Base-by-base conservation (phyloP, 2,888 invertebrate species). In the Drosophila anomalata region DNA sequence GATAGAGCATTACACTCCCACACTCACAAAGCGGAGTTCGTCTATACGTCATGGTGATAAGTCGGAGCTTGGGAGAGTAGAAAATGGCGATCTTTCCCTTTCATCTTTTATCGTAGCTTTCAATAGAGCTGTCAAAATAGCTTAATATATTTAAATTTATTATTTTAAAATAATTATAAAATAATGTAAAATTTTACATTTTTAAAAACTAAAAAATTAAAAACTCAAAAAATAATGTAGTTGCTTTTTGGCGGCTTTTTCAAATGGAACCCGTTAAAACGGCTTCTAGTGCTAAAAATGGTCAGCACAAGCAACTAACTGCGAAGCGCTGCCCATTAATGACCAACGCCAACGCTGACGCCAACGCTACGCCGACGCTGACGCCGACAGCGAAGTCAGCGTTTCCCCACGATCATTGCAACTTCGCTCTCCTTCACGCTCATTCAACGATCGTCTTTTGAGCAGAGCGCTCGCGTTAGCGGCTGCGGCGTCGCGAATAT, bases 391-490 rank as follows among this genome's bases (percentile, higher is more conserved):
- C 41, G 44, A 44, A 44, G 42, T 20, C 26, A 24, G 14, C 11
- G 11, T 14, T 31, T 50, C 29, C 22, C 41, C 36, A 36, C 36
- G 36, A 36, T 36, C 36, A 6, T 11, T 61, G 76, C 68, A 74
- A 87, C 87, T 87, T 85, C 63, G 66, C 50, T 71, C 77, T 29
- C 48, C 55, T 29, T 29, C 29, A 9, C 29, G 41, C 48, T 86
- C 75, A 83, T 73, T 88, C 83, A 60, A 58, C 65, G 65, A 69
- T 62, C 80, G 86, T 71, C 82, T 85, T 77, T 74, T 87, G 69
- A 59, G 70, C 70, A 68, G 73, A 70, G 56, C 69, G 69, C 58
- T 70, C 70, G 59, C 61, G 71, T 46, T 20, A 6, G 29, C 57
- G 41, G 41, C 41, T 42, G 29, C 22, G 50, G 46, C 58, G 63